phyloP scores from a whole-genome alignment of 1,140 invertebrate species.

The Zaprionus camerounensis region DNA sequence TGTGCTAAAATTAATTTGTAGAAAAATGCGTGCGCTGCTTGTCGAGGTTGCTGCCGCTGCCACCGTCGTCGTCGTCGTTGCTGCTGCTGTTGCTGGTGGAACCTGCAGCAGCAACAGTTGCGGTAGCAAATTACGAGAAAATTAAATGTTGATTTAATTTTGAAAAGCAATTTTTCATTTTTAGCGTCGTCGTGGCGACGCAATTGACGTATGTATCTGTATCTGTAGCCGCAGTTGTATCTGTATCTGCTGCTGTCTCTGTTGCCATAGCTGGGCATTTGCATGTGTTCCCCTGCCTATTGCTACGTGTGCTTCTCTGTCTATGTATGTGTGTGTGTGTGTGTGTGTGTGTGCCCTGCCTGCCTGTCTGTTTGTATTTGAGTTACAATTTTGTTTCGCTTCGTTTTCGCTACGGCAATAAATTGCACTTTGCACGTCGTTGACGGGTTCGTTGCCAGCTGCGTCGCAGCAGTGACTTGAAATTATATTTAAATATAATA shows the following conservation, averaged over 20 bases:
- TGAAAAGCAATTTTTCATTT: constrained; percentile 83
- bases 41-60: constrained; percentile 22
- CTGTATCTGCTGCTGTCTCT: constrained; percentile 38
- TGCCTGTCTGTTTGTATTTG: constrained; percentile 51
- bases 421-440: constrained; percentile 77
- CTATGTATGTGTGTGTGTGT: not conserved
- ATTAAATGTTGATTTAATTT: constrained; percentile 83
- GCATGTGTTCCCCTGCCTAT: constrained; percentile 50
- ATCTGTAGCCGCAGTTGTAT: constrained; percentile 43
- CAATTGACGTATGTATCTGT: constrained; percentile 72
- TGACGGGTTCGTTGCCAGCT: constrained; percentile 63
- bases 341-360: constrained; percentile 16
- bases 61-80: constrained; percentile 12
- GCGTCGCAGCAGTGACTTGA: constrained; percentile 23
- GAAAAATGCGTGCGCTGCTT: constrained; percentile 72
- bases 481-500: constrained; percentile 30
- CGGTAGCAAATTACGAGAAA: constrained; percentile 80
- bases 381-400: constrained; percentile 75
- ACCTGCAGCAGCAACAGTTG: constrained; percentile 30
- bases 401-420: constrained; percentile 54
- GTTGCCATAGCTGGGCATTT: constrained; percentile 58
- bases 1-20: constrained; percentile 82
- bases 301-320: not conserved
- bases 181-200: constrained; percentile 70
- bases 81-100: constrained; percentile 37